Evolutionary conservation across 2,113 vertebrate species (phyloP).

Genomic region (Hippocampus guttulatus): DNA sequence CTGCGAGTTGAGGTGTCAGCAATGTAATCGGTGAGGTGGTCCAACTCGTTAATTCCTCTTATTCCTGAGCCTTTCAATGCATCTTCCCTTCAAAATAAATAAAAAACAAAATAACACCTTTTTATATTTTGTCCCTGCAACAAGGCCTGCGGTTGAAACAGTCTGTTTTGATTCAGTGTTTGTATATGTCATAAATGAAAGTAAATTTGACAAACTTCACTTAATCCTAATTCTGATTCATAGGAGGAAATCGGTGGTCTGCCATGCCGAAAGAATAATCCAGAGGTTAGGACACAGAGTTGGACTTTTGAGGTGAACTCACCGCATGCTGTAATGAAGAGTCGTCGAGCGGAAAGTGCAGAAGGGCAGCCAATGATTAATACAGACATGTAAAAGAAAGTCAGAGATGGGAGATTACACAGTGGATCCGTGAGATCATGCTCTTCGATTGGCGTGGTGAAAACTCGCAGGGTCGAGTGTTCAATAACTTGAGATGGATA

Average conservation of each 20-base stretch:
- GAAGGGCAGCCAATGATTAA: slow-evolving; percentile 63
- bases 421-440: slow-evolving; percentile 56
- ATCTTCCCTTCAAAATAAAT: no score
- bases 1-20: slow-evolving; percentile 53
- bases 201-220: slow-evolving; percentile 47
- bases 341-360: slow-evolving; percentile 64
- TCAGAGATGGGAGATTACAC: slow-evolving; percentile 58
- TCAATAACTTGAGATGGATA: slow-evolving; percentile 66
- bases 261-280: slow-evolving; percentile 30
- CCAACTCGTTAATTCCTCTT: slow-evolving; percentile 36
- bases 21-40: slow-evolving; percentile 59
- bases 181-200: slow-evolving; percentile 21
- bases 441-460: slow-evolving; percentile 63
- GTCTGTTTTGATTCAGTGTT: slow-evolving; percentile 13
- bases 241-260: slow-evolving; percentile 6
- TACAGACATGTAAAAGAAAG: slow-evolving; percentile 66
- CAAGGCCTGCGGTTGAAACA: slow-evolving; percentile 25
- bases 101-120: no score
- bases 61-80: no score
- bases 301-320: slow-evolving; percentile 44
- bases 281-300: slow-evolving; percentile 24
- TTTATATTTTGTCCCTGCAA: neutral
- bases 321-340: slow-evolving; percentile 58
- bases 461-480: slow-evolving; percentile 53
- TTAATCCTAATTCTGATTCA: slow-evolving; percentile 46